These are phyloP conservation scores for Parnassius orleans DNA, from an alignment of 2,888 invertebrate genomes.

Conservation along the genomic window DNA sequence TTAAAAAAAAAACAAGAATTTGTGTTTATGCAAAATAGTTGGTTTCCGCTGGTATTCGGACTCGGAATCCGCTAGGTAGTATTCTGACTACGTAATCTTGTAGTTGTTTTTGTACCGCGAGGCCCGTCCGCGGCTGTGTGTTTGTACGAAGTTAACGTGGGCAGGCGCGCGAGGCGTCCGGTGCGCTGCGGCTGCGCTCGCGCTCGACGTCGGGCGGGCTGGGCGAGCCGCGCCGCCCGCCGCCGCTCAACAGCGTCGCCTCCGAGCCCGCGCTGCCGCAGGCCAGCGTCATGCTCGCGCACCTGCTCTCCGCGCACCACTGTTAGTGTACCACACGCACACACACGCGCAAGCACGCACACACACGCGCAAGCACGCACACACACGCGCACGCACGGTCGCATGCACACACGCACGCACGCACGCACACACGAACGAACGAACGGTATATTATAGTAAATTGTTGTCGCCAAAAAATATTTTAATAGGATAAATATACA, in stretches of 20 bases:
- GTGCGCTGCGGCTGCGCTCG: slow-evolving; percentile 60
- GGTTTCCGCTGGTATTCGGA: too few species aligned
- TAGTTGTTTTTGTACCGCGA: too few species aligned
- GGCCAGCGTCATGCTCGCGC: slow-evolving; percentile 89
- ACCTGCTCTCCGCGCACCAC: slow-evolving; percentile 85
- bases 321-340: slow-evolving; percentile 72
- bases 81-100: too few species aligned
- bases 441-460: too few species aligned
- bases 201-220: slow-evolving; percentile 71
- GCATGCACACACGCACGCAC: background rate
- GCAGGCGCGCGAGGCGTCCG: slow-evolving; percentile 59
- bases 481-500: too few species aligned
- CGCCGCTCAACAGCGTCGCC: slow-evolving; percentile 86
- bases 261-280: slow-evolving; percentile 88
- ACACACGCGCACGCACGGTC: too few species aligned
- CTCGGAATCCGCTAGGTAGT: too few species aligned
- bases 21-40: too few species aligned
- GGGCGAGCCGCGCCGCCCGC: slow-evolving; percentile 55
- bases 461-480: too few species aligned
- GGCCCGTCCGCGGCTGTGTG: background rate
- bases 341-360: background rate
- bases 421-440: too few species aligned
- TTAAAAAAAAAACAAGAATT: too few species aligned
- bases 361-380: background rate
- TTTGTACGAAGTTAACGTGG: slow-evolving; percentile 5